phyloP scores from a whole-genome alignment of 1,140 invertebrate genomes.

The Saccostrea glomerata region DNA sequence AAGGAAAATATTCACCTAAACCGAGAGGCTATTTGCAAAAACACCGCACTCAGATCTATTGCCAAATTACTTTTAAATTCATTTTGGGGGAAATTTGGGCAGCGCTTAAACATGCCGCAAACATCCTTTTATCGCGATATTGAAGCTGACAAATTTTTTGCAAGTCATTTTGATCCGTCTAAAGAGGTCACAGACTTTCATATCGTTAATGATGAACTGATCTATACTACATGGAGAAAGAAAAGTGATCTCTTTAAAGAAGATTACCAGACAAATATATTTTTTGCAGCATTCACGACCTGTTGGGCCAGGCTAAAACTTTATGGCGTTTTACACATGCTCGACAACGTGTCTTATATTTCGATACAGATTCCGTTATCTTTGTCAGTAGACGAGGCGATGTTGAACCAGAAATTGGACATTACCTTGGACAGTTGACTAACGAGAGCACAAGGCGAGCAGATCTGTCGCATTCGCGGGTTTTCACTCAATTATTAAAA shows the following conservation, averaged over 20 bases:
- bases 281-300: conserved; percentile 76
- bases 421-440: conserved; percentile 31
- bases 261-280: conserved; percentile 68
- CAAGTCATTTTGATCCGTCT: conserved; percentile 61
- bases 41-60: conserved; percentile 67
- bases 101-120: conserved; percentile 44
- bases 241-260: neutral
- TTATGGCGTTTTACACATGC: conserved; percentile 72
- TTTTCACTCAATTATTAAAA: conserved; percentile 50
- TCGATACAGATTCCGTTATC: conserved; percentile 75
- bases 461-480: conserved; percentile 47
- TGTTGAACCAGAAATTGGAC: too few species aligned
- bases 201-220: conserved; percentile 46
- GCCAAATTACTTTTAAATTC: conserved; percentile 63
- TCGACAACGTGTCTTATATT: conserved; percentile 74
- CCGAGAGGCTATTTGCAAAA: conserved; percentile 69
- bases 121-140: conserved; percentile 40
- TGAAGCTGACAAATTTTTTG: conserved; percentile 61
- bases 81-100: conserved; percentile 60
- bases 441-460: neutral
- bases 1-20: conserved; percentile 76
- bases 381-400: conserved; percentile 38
- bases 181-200: conserved; percentile 49
- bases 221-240: conserved; percentile 39
- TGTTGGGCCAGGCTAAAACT: conserved; percentile 76